Evolutionary conservation across 2,797 vertebrate genomes (phyloP), one percentile per base, ranked within the genome.

Genomic region (Acanthurus lineatus): DNA sequence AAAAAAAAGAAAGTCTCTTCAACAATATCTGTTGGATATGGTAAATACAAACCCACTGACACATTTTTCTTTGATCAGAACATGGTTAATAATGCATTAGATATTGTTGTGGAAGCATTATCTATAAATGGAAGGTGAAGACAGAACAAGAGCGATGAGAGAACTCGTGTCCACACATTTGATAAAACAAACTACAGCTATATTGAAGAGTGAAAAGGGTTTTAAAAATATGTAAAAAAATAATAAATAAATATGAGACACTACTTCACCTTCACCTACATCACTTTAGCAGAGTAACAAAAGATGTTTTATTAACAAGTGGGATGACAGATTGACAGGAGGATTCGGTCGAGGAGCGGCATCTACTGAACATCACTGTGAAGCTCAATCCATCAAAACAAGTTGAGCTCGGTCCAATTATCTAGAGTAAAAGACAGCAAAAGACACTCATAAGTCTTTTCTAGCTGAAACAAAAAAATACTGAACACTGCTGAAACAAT

Each of bases 181-280:
- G 72, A 86, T 63, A 82, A 85, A 88, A 76, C 73, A 77, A 85
- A 76, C 73, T 86, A 85, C 83, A 71, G 70, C 61, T 81, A 84
- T 54, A 56, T 63, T 58, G 53, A 73, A 76, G 64, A 79, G 52
- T 68, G 44, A 81, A 86, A 61, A 80, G 11, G 32, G 69, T 40
- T 17, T 62, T 25, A 59, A 60, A 72, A 77, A 79, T 28, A 63
- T 44, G 44, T 60, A 59, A 76, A 83, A 49, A 92, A 91, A 67
- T 44, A 86, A 89, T 85, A 92, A 95, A 95, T 94, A 93, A 90
- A 92, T 84, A 86, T 64, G 63, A 86, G 65, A 77, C 25, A 35
- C 73, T 82, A 82, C 74, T 77, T 83, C 78, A 91, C 77, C 63
- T 74, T 78, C 73, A 84, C 63, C 76, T 69, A 77, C 47, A 35